A percentile compares a stretch with the other conserved stretches of the same genome.
phyloP scores from a whole-genome alignment of 2,888 invertebrate species.

The Oeneis ivallda region DNA sequence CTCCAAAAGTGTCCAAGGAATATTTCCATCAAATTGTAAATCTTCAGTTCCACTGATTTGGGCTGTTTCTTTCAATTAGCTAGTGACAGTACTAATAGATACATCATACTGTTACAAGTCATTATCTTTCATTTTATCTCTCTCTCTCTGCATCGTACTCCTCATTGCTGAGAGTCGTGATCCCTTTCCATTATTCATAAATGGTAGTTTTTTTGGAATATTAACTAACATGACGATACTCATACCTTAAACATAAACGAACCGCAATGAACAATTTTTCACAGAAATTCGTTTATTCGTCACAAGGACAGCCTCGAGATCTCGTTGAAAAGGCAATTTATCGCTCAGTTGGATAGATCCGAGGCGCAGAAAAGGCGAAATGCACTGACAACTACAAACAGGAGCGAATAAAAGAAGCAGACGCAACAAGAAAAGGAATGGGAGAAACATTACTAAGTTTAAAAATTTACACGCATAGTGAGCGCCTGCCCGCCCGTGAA shows the following conservation, averaged over 20 bases:
- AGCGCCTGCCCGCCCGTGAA: slow-evolving; percentile 62
- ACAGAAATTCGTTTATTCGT: slow-evolving; percentile 22
- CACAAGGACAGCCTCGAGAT: slow-evolving; percentile 22
- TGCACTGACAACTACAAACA: slow-evolving; percentile 53
- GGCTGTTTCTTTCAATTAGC: too few relatives aligned
- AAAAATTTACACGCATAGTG: slow-evolving; percentile 74
- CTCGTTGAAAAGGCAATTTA: slow-evolving; percentile 30
- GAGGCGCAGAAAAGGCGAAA: slow-evolving; percentile 36
- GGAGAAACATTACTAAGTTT: slow-evolving; percentile 60
- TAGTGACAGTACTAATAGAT: too few relatives aligned
- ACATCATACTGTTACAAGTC: too few relatives aligned
- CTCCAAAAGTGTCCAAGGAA: too few relatives aligned
- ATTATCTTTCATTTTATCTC: too few relatives aligned
- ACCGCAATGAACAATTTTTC: slow-evolving; percentile 4
- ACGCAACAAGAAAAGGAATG: slow-evolving; percentile 49
- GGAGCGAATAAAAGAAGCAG: slow-evolving; percentile 54
- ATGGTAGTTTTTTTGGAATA: too few relatives aligned
- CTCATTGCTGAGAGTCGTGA: too few relatives aligned
- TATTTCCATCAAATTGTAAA: too few relatives aligned
- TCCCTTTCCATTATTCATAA: too few relatives aligned
- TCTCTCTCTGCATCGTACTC: too few relatives aligned
- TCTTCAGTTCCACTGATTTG: too few relatives aligned
- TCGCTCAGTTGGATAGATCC: slow-evolving; percentile 34
- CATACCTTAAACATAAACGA: neutral
- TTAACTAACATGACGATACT: neutral